Base-by-base conservation (phyloP, 2,797 vertebrate species). In the Tangara arthus region DNA sequence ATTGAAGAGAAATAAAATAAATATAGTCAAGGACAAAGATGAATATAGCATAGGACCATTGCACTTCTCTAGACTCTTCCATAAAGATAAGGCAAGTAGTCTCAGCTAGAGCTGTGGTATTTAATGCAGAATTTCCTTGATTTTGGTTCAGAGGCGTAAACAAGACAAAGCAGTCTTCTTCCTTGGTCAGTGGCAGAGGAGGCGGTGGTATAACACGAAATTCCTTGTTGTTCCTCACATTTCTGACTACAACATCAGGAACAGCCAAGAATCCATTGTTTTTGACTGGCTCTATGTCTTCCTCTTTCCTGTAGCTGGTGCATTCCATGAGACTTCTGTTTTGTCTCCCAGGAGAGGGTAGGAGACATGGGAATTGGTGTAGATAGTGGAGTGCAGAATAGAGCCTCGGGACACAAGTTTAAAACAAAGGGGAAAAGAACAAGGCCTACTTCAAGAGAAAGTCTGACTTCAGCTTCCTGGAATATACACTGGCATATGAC, bases 191-290 rank as follows among this genome's bases (percentile, higher is more conserved):
- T 28, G 22, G 50, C 19, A 82, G 41, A 72, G 13, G 18, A 72
- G 30, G 20, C 37, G 10, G 6, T 70, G 35, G 44, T n/a, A 15
- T 7, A 41, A 87, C 57, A 23, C 0, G 1, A 11, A 4, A 28
- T 55, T 59, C 22, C 12, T 41, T 76, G 2, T 4, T 70, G 39
- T 44, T 27, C 11, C 21, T 66, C 82, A 44, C 22, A 57, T 15
- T n/a, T 79, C 47, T 44, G 18, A 69, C 5, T 37, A 26, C 18
- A 56, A 11, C 34, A 70, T 19, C 11, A 37, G 34, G 12, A 66
- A 7, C 10, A 73, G 24, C 41, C 28, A 63, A 41, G 20, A 52
- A 55, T 44, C n/a, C 39, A 47, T 44, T 2, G 3, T 3, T 76
- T 77, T 77, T 66, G 19, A 42, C 24, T 66, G 15, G 3, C 41